phyloP scores from a whole-genome alignment of 2,113 vertebrate genomes.

The Pseudorectes ferrugineus region DNA sequence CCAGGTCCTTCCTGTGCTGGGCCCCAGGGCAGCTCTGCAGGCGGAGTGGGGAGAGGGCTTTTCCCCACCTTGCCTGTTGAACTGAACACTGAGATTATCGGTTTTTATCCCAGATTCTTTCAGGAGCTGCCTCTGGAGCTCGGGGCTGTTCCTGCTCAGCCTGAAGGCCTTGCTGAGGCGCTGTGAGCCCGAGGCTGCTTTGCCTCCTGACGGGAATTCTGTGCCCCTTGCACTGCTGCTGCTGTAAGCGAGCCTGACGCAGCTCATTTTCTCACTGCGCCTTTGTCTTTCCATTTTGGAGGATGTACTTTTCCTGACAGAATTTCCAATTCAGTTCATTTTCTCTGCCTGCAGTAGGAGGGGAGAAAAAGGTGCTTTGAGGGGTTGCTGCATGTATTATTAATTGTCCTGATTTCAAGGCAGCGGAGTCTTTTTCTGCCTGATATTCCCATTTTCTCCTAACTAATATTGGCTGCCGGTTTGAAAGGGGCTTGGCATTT shows the following conservation, averaged over 20 bases:
- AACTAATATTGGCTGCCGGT: neutral
- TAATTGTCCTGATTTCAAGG: slow-evolving; percentile 18
- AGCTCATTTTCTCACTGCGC: neutral
- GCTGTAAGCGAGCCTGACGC: neutral
- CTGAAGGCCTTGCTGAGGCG: neutral
- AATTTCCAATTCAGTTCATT: slow-evolving; percentile 27
- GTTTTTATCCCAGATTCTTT: neutral
- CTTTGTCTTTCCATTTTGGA: slow-evolving; percentile 35
- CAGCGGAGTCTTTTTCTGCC: neutral
- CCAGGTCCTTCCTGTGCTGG: neutral
- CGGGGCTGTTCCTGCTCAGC: neutral
- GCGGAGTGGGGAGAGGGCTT: neutral
- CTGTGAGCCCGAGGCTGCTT: neutral
- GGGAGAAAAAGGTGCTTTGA: neutral
- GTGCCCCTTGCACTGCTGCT: neutral
- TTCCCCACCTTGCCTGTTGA: neutral
- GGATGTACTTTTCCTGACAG: slow-evolving; percentile 24
- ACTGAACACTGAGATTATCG: neutral
- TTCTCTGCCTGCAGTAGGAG: neutral
- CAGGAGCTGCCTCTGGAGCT: neutral
- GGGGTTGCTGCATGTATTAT: slow-evolving; percentile 22
- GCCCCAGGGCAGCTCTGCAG: neutral
- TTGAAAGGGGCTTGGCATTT: neutral
- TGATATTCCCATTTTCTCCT: neutral
- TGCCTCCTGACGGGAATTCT: neutral